Percentiles rank a stretch among this genome's conserved stretches.
phyloP scores from a whole-genome alignment of 2,888 invertebrate genomes.

The Antheraea assamensis region DNA sequence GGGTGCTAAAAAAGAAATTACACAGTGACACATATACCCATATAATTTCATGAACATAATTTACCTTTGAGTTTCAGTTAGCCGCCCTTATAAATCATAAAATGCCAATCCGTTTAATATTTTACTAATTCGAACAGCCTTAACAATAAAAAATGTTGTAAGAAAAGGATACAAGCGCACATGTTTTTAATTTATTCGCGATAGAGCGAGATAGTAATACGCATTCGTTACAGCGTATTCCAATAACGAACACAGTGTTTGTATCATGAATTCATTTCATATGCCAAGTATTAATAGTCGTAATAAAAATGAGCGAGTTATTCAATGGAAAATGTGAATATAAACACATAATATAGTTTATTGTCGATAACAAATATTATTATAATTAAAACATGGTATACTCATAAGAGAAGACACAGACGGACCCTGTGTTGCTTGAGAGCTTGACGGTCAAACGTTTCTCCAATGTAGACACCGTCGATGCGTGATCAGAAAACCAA shows the following conservation, averaged over 20 bases:
- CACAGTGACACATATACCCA: not conserved
- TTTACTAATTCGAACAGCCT: slow-evolving; percentile 42
- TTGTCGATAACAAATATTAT: not conserved
- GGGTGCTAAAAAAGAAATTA: slow-evolving; percentile 8
- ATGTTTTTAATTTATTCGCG: slow-evolving; percentile 40
- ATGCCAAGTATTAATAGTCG: not conserved
- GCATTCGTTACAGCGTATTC: slow-evolving; percentile 32
- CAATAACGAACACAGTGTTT: slow-evolving; percentile 29
- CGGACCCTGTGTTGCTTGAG: slow-evolving; percentile 26
- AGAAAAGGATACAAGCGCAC: slow-evolving; percentile 39
- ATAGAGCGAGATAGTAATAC: slow-evolving; percentile 40
- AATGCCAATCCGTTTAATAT: slow-evolving; percentile 38
- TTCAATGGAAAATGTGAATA: not conserved
- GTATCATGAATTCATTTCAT: slow-evolving; percentile 8
- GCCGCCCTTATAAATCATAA: slow-evolving; percentile 22
- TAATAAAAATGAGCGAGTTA: not conserved
- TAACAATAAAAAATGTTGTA: slow-evolving; percentile 43
- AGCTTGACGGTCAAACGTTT: slow-evolving; percentile 25
- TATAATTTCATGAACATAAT: not conserved
- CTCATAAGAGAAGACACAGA: slow-evolving; percentile 20
- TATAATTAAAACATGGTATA: not conserved
- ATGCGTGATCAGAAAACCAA: slow-evolving; percentile 68
- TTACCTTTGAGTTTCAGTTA: not conserved
- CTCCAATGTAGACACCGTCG: slow-evolving; percentile 48
- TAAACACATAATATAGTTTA: not conserved